A percentile compares a stretch with the other conserved stretches of the same genome.
Evolutionary conservation across 2,113 vertebrate genomes (phyloP).

Genomic region (Chauna torquata): DNA sequence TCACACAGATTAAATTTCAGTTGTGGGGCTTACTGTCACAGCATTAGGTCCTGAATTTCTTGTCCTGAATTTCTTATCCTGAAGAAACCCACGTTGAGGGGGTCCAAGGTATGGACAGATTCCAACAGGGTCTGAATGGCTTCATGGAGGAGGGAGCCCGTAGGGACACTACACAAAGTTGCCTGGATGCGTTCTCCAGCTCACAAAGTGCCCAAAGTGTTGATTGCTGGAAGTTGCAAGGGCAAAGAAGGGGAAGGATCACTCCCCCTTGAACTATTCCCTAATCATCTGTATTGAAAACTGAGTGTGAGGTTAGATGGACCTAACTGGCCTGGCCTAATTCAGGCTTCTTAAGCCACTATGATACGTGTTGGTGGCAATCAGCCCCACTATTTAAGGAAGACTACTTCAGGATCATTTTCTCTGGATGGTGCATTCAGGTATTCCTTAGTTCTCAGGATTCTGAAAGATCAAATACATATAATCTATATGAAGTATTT

Average conservation of each 20-base stretch:
- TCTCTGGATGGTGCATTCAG: not conserved
- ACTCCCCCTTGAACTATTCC: not conserved
- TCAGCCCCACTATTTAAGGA: not conserved
- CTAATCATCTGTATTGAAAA: not conserved
- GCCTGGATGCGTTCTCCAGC: not conserved
- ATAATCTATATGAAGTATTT: conserved; percentile 5
- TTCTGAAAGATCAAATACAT: not conserved
- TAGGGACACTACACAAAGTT: not conserved
- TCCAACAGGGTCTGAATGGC: not conserved
- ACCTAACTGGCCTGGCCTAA: not conserved
- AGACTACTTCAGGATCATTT: not conserved
- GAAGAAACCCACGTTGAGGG: not conserved
- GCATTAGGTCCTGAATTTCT: not conserved
- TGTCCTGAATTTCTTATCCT: not conserved
- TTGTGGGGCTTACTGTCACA: not conserved
- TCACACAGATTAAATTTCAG: not conserved
- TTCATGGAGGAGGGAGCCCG: not conserved
- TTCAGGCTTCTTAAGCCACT: not conserved
- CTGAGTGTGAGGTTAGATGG: not conserved
- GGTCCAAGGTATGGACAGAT: not conserved
- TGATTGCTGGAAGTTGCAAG: not conserved
- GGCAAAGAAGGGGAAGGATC: not conserved
- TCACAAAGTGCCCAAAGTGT: accelerated
- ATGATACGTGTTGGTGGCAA: not conserved
- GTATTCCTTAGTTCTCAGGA: not conserved